Percentiles rank a stretch among this genome's conserved stretches.
Evolutionary conservation across 2,888 invertebrate genomes (phyloP).

Genomic region (Conchocele bisecta): DNA sequence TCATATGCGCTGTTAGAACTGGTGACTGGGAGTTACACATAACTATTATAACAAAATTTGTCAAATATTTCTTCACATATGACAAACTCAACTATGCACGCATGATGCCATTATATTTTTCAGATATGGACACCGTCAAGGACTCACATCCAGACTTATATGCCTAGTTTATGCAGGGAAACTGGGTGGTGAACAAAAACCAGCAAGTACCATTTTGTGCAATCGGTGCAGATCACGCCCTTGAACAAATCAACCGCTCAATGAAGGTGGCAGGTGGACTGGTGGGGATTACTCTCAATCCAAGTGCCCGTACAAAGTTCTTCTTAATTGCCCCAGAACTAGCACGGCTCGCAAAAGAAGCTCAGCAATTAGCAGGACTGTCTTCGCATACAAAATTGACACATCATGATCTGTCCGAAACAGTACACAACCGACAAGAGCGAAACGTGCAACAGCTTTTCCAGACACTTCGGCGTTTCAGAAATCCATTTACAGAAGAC

Average conservation of each 20-base stretch:
- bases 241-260: slow-evolving; percentile 9
- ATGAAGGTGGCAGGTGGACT: slow-evolving; percentile 24
- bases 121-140: slow-evolving; percentile 7
- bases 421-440: neutral
- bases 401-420: neutral
- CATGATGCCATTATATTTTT: slow-evolving; percentile 20
- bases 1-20: slow-evolving; percentile 12
- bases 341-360: neutral
- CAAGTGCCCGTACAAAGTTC: slow-evolving; percentile 3
- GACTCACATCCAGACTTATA: neutral
- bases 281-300: slow-evolving; percentile 14
- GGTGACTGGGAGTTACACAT: slow-evolving; percentile 14
- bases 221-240: slow-evolving; percentile 22
- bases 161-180: slow-evolving; percentile 12
- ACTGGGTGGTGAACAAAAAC: slow-evolving; percentile 24
- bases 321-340: neutral
- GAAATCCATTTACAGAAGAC: slow-evolving; percentile 3
- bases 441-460: neutral
- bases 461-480: neutral
- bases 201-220: slow-evolving; percentile 18
- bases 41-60: neutral
- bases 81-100: slow-evolving; percentile 18
- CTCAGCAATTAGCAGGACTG: neutral
- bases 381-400: neutral
- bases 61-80: slow-evolving; percentile 17